A percentile compares a stretch with the other conserved stretches of the same genome.
phyloP scores from a whole-genome alignment of 2,888 invertebrate genomes.

The Bellardia bayeri region DNA sequence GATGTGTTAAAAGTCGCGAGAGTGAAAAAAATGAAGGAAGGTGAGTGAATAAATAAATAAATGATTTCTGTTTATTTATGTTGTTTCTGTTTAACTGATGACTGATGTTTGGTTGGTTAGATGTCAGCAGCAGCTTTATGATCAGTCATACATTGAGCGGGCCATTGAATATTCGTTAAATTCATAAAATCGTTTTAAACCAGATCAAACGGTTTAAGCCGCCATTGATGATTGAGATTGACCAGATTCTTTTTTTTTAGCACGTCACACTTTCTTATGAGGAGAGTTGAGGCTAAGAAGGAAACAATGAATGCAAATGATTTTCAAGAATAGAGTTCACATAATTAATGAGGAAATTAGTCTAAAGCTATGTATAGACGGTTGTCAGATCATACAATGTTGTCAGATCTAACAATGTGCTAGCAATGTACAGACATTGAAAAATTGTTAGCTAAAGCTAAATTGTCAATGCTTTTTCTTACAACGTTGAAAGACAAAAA shows the following conservation, averaged over 20 bases:
- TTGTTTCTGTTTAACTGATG: conserved; percentile 24
- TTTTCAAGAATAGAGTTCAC: background rate
- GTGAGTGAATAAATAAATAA: conserved; percentile 44
- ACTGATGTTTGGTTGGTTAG: conserved; percentile 54
- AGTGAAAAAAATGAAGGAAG: conserved; percentile 16
- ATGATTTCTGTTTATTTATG: conserved; percentile 50
- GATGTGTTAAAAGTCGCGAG: conserved; percentile 44
- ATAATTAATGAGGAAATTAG: background rate
- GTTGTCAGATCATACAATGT: too few species aligned
- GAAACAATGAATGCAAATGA: conserved; percentile 21
- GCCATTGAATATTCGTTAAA: conserved; percentile 13
- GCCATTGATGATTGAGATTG: conserved; percentile 6
- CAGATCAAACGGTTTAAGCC: conserved; percentile 61
- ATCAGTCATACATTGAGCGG: conserved; percentile 26
- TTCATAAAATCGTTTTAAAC: conserved; percentile 51
- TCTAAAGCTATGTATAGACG: background rate
- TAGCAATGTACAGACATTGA: too few species aligned
- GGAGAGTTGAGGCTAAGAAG: background rate
- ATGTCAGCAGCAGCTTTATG: conserved; percentile 42
- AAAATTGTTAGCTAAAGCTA: too few species aligned
- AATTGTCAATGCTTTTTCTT: too few species aligned
- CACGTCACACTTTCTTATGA: background rate
- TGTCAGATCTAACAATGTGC: too few species aligned
- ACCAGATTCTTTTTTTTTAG: background rate
- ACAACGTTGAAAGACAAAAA: too few species aligned